A percentile compares a stretch with the other conserved stretches of the same genome.
Conservation (phyloP, 2,797 vertebrate species). For the Loriculus beryllinus region DNA sequence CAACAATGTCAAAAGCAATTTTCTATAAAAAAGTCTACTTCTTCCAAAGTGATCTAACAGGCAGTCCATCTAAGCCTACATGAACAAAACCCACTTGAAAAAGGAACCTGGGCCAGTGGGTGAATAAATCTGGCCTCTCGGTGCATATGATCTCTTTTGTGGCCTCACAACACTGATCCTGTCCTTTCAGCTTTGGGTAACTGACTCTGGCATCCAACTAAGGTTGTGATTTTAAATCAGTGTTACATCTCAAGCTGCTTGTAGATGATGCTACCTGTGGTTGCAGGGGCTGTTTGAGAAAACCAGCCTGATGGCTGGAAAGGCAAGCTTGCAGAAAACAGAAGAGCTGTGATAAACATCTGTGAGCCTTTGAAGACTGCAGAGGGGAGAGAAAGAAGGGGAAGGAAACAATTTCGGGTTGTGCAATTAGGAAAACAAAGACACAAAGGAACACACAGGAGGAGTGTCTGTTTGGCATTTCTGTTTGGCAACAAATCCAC, state of each 20-base stretch:
- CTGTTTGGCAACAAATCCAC: neutral
- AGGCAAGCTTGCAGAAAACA: neutral
- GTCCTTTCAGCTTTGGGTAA: neutral
- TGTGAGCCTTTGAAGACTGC: neutral
- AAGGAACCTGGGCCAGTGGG: neutral
- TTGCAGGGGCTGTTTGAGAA: neutral
- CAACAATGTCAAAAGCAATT: neutral
- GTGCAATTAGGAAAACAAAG: neutral
- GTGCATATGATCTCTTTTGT: neutral
- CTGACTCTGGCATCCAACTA: neutral
- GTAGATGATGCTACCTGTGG: neutral
- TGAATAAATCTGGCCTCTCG: neutral
- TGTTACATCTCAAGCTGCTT: conserved; percentile 26
- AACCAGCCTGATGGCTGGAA: neutral
- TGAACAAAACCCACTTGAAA: neutral
- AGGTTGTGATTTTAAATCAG: conserved; percentile 28
- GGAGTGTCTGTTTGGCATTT: neutral
- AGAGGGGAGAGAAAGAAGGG: neutral
- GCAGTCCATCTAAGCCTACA: neutral
- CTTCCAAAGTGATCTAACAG: neutral
- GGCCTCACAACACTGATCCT: neutral
- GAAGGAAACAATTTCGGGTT: neutral
- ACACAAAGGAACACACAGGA: neutral
- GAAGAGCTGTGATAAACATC: neutral
- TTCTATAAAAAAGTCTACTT: neutral